Evolutionary conservation across 2,888 invertebrate species (phyloP).

Genomic region (Drosophila helvetica): DNA sequence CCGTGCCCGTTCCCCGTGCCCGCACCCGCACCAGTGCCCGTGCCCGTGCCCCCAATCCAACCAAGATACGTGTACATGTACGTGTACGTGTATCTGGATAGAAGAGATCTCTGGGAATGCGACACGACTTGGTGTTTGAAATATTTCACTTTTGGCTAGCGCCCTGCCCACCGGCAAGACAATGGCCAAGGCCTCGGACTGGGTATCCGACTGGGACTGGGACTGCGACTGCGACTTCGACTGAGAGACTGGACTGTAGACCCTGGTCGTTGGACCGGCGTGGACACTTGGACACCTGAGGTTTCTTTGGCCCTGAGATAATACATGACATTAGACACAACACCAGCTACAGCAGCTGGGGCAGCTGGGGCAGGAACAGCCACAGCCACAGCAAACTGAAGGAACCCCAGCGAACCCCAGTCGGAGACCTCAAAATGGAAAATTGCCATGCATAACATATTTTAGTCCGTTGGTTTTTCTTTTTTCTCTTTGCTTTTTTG

Average conservation of each 20-base stretch:
- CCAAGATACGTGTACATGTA: neutral
- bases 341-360: neutral
- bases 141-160: conserved; percentile 79
- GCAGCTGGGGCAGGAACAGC: too few relatives aligned
- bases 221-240: conserved; percentile 8
- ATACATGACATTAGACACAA: conserved; percentile 73
- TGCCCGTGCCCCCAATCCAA: neutral
- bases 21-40: neutral
- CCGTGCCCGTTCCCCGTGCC: too few relatives aligned
- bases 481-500: conserved; percentile 21
- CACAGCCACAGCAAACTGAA: neutral
- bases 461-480: conserved; percentile 31
- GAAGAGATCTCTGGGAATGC: conserved; percentile 26
- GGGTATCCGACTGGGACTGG: conserved; percentile 16
- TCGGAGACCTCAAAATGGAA: conserved; percentile 77
- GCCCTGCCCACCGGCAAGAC: conserved; percentile 57
- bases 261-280: conserved; percentile 26
- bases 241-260: conserved; percentile 7
- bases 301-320: conserved; percentile 47
- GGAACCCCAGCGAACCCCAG: neutral
- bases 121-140: conserved; percentile 71
- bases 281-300: conserved; percentile 7
- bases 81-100: conserved; percentile 9
- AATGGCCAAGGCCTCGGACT: conserved; percentile 45
- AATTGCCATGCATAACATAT: conserved; percentile 81